These are phyloP conservation scores for Lissonota sp. DNA, from an alignment of 2,888 invertebrate genomes.

Conservation along the genomic window DNA sequence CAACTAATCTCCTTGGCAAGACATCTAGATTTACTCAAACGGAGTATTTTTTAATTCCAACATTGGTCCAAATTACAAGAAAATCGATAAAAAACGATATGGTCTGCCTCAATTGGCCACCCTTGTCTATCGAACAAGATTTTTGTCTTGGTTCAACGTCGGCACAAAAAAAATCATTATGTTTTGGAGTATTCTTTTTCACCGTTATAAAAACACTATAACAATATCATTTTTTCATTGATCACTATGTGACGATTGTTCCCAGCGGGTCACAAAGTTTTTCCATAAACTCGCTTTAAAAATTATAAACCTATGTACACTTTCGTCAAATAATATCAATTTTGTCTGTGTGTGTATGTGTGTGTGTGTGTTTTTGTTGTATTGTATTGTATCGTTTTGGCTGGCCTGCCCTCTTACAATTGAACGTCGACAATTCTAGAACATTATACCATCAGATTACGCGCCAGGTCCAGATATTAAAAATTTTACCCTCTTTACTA, in stretches of 20 bases:
- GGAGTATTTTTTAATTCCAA: no score
- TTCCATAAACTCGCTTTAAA: constrained; percentile 77
- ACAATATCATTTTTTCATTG: constrained; percentile 26
- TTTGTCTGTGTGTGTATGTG: constrained; percentile 54
- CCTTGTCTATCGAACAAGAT: no score
- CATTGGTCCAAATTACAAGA: no score
- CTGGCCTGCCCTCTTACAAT: constrained; percentile 62
- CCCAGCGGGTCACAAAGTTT: constrained; percentile 74
- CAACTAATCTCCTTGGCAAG: no score
- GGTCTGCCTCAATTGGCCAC: no score
- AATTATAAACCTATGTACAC: constrained; percentile 80
- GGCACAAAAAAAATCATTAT: no score
- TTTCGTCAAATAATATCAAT: constrained; percentile 81
- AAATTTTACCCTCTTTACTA: background rate
- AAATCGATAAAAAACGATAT: no score
- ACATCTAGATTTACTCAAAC: no score
- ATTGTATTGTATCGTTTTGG: constrained; percentile 68
- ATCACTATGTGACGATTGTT: constrained; percentile 55
- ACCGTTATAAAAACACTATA: constrained; percentile 20
- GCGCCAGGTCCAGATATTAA: constrained; percentile 2
- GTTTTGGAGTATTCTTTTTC: no score
- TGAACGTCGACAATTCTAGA: constrained; percentile 33
- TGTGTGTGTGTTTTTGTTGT: constrained; percentile 17
- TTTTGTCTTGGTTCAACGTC: no score
- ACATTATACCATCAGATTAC: constrained; percentile 10